These are phyloP conservation scores for Vireo griseus DNA, from an alignment of 2,797 vertebrate species.

Conservation along the genomic window DNA sequence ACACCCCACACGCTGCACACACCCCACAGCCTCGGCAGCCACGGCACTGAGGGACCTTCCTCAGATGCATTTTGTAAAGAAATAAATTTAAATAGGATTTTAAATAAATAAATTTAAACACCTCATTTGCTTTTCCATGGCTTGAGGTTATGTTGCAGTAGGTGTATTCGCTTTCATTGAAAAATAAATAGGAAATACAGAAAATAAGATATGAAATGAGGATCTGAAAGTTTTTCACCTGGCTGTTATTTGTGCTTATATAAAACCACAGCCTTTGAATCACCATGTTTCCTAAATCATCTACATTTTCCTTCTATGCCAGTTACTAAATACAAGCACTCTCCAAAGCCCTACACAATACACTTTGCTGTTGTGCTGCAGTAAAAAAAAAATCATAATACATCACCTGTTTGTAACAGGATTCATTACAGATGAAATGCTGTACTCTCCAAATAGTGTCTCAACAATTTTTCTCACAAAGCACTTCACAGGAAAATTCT, in stretches of 20 bases:
- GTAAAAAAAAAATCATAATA: background rate
- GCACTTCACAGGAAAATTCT: background rate
- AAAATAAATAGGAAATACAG: background rate
- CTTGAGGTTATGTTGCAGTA: background rate
- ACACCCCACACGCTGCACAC: rapidly evolving
- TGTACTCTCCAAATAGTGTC: background rate
- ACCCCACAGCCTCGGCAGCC: rapidly evolving
- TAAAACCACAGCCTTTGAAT: background rate
- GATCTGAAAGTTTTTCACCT: background rate
- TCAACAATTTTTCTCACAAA: background rate
- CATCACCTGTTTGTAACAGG: background rate
- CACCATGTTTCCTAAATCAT: background rate
- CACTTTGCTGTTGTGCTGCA: background rate
- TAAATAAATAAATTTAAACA: too few species aligned
- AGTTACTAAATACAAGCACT: background rate
- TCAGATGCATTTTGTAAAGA: background rate
- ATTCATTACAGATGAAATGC: background rate
- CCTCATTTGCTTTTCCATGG: background rate
- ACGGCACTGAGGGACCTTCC: background rate
- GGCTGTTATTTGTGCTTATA: background rate
- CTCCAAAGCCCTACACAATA: background rate
- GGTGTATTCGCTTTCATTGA: background rate
- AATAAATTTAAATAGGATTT: background rate
- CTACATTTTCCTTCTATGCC: background rate
- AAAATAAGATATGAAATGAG: background rate